Base-by-base conservation (phyloP, 2,888 invertebrate genomes). In the Apodemia duryi region DNA sequence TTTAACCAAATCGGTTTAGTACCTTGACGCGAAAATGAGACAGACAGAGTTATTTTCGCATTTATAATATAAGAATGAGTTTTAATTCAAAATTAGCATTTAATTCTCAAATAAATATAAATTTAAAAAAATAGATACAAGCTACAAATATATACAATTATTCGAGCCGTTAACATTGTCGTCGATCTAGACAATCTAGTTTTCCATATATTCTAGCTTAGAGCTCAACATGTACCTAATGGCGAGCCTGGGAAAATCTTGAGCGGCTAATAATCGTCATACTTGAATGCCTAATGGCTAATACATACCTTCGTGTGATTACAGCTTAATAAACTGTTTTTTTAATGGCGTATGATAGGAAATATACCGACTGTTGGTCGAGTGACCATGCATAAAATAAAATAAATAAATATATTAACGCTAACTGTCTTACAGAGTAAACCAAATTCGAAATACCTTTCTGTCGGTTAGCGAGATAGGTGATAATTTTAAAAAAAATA, bases 131-230 rank as follows among this genome's bases (percentile, higher is more conserved):
- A 43, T 3, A 10, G 21, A 66, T 29, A 41, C 57, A 62, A 52
- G 43, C 61, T 10, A n/a, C 13, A 54, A 35, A 69, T 63, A 64
- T 62, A 63, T 66, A 65, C 80, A 78, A 75, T 76, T 79, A 79
- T 79, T 75, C 77, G 70, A 69, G 66, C 68, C 72, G 77, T 77
- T 77, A 77, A 77, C 75, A 75, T 76, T 77, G 73, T 75, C 54
- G 54, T 11, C 54, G 73, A 75, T 74, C 75, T 71, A 74, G 77
- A 76, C 74, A 75, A 74, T 79, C 82, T 78, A 76, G 80, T 81
- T 80, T 75, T 76, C 76, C 74, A 79, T 74, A 79, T 74, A 69
- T 66, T 66, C 68, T 63, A 67, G 32, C 54, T 28, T 57, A 32
- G 54, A 6, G 21, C 29, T 54, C 29, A 54, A 28, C 54, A 29